phyloP scores from a whole-genome alignment of 1,140 invertebrate species.

The Drosophila miranda region DNA sequence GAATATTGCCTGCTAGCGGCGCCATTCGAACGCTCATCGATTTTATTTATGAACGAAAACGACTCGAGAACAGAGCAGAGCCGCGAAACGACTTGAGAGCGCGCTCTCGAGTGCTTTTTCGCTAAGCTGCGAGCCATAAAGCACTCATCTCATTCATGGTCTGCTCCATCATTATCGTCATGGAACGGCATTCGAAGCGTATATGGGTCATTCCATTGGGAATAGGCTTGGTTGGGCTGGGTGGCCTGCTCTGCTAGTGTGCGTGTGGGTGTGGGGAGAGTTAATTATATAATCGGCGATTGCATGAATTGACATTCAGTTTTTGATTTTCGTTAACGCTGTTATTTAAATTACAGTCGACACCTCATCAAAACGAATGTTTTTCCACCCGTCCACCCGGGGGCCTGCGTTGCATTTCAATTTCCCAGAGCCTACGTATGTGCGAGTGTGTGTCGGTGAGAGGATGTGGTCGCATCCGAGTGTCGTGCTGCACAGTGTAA shows the following conservation, averaged over 20 bases:
- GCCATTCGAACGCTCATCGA: slow-evolving; percentile 67
- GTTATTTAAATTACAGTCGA: slow-evolving; percentile 75
- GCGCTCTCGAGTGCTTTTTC: slow-evolving; percentile 48
- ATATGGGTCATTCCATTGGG: slow-evolving; percentile 82
- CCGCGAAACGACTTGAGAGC: not conserved
- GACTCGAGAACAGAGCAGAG: slow-evolving; percentile 31
- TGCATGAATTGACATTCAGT: slow-evolving; percentile 52
- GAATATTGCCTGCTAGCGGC: slow-evolving; percentile 19
- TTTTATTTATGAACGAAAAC: slow-evolving; percentile 70
- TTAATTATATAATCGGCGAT: slow-evolving; percentile 66
- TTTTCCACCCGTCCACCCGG: slow-evolving; percentile 61
- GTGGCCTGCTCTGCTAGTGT: slow-evolving; percentile 30
- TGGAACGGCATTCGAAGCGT: slow-evolving; percentile 42
- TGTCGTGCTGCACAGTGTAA: slow-evolving; percentile 15
- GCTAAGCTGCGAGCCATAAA: slow-evolving; percentile 46
- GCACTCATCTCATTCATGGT: slow-evolving; percentile 27
- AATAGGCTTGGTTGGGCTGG: slow-evolving; percentile 42
- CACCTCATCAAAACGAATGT: slow-evolving; percentile 79
- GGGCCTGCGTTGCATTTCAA: slow-evolving; percentile 58
- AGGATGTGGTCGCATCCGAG: slow-evolving; percentile 39
- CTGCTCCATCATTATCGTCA: slow-evolving; percentile 39
- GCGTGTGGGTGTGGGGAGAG: slow-evolving; percentile 10
- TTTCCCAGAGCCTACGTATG: slow-evolving; percentile 20
- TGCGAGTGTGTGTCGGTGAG: slow-evolving; percentile 19
- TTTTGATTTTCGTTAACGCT: slow-evolving; percentile 45